Conservation (phyloP, 2,797 vertebrate species). For the Erpetoichthys calabaricus region DNA sequence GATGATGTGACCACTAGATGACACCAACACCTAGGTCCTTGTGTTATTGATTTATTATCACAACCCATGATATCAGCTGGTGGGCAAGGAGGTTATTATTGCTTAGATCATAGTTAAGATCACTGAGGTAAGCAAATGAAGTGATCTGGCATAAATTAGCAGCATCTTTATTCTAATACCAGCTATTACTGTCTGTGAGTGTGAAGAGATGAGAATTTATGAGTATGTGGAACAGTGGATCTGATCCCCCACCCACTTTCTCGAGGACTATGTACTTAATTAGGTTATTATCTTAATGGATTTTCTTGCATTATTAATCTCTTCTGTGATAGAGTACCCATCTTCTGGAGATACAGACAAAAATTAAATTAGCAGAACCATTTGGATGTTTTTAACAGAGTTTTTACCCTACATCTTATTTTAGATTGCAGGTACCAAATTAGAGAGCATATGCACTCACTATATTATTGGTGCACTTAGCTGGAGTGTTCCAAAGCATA, state of each 20-base stretch:
- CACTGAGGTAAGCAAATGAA: slow-evolving; percentile 36
- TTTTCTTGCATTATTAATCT: slow-evolving; percentile 15
- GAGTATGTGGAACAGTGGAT: slow-evolving; percentile 21
- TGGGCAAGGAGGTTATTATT: slow-evolving; percentile 36
- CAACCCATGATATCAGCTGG: slow-evolving; percentile 25
- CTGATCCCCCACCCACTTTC: slow-evolving; percentile 13
- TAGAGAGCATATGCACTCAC: slow-evolving; percentile 65
- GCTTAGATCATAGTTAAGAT: slow-evolving; percentile 43
- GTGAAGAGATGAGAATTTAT: slow-evolving; percentile 27
- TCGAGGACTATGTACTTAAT: slow-evolving; percentile 6
- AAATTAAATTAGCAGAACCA: slow-evolving; percentile 32
- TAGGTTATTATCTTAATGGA: slow-evolving; percentile 20
- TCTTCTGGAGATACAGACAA: slow-evolving; percentile 18
- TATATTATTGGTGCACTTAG: slow-evolving; percentile 83
- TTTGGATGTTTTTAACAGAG: slow-evolving; percentile 28
- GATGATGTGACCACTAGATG: slow-evolving; percentile 80
- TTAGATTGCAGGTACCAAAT: slow-evolving; percentile 63
- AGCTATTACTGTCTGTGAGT: slow-evolving; percentile 36
- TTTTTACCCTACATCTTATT: slow-evolving; percentile 33
- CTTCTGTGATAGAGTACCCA: slow-evolving; percentile 4
- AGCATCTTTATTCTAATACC: slow-evolving; percentile 32
- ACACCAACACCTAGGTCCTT: slow-evolving; percentile 78
- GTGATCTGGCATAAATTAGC: slow-evolving; percentile 33
- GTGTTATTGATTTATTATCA: slow-evolving; percentile 43
- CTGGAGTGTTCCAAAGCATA: slow-evolving; percentile 78